phyloP scores from a whole-genome alignment of 2,888 invertebrate species.

The Cepaea hortensis region DNA sequence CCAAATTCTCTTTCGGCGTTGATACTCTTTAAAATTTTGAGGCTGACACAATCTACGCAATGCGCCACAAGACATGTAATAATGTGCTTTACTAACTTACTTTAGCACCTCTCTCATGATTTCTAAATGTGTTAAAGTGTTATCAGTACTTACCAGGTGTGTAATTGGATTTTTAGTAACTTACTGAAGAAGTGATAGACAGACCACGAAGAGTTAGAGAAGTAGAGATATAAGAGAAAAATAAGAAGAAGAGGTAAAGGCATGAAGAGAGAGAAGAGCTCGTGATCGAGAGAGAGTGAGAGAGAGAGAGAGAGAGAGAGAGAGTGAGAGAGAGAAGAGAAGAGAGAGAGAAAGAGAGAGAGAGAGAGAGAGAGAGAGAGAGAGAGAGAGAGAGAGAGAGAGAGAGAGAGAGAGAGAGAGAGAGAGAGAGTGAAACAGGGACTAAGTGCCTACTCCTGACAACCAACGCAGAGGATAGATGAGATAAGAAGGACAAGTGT shows the following conservation, averaged over 20 bases:
- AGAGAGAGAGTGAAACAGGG: not conserved
- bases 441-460: not conserved
- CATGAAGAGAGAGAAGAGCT: not conserved
- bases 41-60: too few species aligned
- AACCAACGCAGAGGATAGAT: too few species aligned
- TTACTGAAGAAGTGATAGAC: too few species aligned
- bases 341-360: not conserved
- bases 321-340: not conserved
- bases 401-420: slow-evolving; percentile 7
- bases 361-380: slow-evolving; percentile 9
- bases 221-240: not conserved
- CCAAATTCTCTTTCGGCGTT: too few species aligned
- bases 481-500: too few species aligned
- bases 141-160: too few species aligned
- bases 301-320: not conserved
- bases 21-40: too few species aligned
- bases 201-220: not conserved
- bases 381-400: not conserved
- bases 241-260: not conserved
- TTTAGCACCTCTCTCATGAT: too few species aligned
- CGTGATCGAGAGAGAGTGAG: not conserved
- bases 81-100: too few species aligned
- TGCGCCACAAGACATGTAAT: too few species aligned
- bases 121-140: too few species aligned
- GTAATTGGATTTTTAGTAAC: too few species aligned